Evolutionary conservation across 1,140 invertebrate genomes (phyloP).

Genomic region (Zaprionus capensis): DNA sequence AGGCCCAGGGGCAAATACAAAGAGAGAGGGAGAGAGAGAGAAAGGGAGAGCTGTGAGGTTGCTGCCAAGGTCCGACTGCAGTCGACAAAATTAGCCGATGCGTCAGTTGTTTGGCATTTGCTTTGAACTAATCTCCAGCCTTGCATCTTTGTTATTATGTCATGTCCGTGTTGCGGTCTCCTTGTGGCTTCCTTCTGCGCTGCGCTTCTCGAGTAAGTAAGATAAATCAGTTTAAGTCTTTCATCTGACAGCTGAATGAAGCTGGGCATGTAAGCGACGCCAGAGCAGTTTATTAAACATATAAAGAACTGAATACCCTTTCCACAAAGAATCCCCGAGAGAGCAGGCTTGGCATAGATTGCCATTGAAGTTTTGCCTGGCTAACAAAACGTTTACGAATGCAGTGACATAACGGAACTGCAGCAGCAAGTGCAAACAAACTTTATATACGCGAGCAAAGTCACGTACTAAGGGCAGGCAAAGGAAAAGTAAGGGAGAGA

Average conservation of each 20-base stretch:
- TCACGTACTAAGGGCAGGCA: background rate
- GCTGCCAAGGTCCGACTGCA: constrained; percentile 25
- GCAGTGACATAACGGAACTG: constrained; percentile 10
- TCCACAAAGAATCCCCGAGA: background rate
- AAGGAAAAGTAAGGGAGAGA: background rate
- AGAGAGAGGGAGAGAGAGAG: background rate
- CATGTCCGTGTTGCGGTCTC: constrained; percentile 17
- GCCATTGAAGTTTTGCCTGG: background rate
- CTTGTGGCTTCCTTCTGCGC: constrained; percentile 13
- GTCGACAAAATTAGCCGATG: constrained; percentile 18
- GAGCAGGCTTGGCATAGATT: background rate
- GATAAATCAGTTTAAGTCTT: constrained; percentile 42
- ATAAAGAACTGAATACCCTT: background rate
- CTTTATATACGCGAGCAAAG: background rate
- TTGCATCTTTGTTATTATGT: constrained; percentile 32
- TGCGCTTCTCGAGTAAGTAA: background rate
- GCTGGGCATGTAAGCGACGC: background rate
- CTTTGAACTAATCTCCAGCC: constrained; percentile 21
- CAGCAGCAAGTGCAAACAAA: constrained; percentile 9
- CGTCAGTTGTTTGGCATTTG: constrained; percentile 32
- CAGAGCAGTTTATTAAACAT: constrained; percentile 32
- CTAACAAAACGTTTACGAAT: constrained; percentile 21
- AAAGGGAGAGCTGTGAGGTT: background rate
- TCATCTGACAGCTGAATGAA: constrained; percentile 37
- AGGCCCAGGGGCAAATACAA: background rate